Evolutionary conservation across 2,113 vertebrate species (phyloP).

Genomic region (Oryzias javanicus): DNA sequence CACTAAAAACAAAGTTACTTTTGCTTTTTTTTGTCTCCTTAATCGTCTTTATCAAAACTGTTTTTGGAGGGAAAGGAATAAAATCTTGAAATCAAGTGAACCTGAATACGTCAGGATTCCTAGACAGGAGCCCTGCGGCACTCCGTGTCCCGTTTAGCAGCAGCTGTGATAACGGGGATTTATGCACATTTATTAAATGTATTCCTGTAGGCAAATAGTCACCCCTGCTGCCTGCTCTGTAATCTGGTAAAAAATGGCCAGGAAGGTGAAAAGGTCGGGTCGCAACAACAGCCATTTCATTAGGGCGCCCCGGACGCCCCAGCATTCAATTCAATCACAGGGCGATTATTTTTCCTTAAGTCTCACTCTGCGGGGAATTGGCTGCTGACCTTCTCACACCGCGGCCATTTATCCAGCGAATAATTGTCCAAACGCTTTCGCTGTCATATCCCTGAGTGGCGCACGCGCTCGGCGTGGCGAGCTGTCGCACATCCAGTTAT

Average conservation of each 20-base stretch:
- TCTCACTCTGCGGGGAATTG: slow-evolving; percentile 67
- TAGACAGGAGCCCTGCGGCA: neutral
- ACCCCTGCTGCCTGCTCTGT: slow-evolving; percentile 52
- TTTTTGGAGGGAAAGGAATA: no score
- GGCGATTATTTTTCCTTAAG: slow-evolving; percentile 66
- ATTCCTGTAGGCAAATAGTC: slow-evolving; percentile 72
- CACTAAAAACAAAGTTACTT: no score
- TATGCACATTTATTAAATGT: slow-evolving; percentile 64
- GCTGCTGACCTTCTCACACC: slow-evolving; percentile 65
- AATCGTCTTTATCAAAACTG: no score
- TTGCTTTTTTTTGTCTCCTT: no score
- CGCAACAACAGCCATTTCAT: slow-evolving; percentile 77
- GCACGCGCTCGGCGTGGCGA: slow-evolving; percentile 23
- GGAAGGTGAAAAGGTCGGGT: slow-evolving; percentile 61
- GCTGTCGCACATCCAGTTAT: slow-evolving; percentile 61
- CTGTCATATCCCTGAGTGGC: slow-evolving; percentile 73
- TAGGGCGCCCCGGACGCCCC: slow-evolving; percentile 67
- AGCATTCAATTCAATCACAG: slow-evolving; percentile 71
- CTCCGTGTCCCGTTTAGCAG: slow-evolving; percentile 61
- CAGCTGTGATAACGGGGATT: slow-evolving; percentile 63
- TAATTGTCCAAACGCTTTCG: slow-evolving; percentile 65
- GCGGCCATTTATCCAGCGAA: slow-evolving; percentile 57
- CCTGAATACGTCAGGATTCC: neutral
- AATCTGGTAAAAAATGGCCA: slow-evolving; percentile 66
- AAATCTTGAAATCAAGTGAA: neutral